Evolutionary conservation across 2,888 invertebrate species (phyloP), one percentile per base, ranked within the genome.

Genomic region (Aspidiotus rigidus): DNA sequence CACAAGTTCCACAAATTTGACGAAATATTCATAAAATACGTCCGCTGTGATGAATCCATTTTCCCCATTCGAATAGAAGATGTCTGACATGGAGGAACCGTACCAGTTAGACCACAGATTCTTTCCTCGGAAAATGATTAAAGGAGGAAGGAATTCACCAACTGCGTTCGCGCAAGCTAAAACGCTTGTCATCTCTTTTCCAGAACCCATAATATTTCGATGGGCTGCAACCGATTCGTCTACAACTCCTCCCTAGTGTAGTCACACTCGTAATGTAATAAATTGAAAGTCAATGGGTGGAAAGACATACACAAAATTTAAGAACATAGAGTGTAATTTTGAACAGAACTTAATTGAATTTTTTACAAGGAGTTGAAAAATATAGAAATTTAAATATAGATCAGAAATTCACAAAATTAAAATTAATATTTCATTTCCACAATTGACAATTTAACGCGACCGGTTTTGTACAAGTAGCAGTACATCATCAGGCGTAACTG

Each of bases 41-140:
- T 49, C 49, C 3, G 11, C 10, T 2, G 49, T 49, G 1, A 49
- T 49, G 3, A 13, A 49, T 6, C 49, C 49, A n/a, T 49, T 49
- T 13, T 49, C 49, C 2, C 11, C 49, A n/a, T 49, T 13, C 3
- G 49, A 11, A 49, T 49, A 49, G 3, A 49, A 49, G 3, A n/a
- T n/a, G 2, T 13, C n/a, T 6, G 3, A 11, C 11, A 3, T n/a
- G 6, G 11, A 11, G 3, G 10, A 11, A 49, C 1, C 3, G 3
- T 11, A 11, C 49, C 49, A 49, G 6, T n/a, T 49, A n/a, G 49
- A 49, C 49, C 49, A 49, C 2, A 49, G n/a, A 13, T 11, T 13
- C 6, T 49, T 73, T 16, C 74, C 74, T 71, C 75, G 74, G 63
- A 74, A 75, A 15, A 75, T 70, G 69, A 75, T 75, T 2, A 75